Evolutionary conservation across 2,888 invertebrate species (phyloP).

Genomic region (Phyllotreta cruciferae): DNA sequence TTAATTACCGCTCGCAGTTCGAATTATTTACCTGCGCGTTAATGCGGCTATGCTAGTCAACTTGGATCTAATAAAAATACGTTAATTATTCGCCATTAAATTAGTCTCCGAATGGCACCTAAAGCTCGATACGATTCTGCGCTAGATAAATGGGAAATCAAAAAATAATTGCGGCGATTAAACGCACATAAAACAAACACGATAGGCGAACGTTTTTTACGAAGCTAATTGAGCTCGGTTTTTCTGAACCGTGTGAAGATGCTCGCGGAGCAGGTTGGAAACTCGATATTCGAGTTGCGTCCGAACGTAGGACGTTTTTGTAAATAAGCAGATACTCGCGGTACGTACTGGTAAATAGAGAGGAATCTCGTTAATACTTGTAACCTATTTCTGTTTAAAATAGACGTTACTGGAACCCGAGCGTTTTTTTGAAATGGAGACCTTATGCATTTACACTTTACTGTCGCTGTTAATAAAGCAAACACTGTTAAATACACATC

Average conservation of each 20-base stretch:
- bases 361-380: not conserved
- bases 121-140: conserved; percentile 1
- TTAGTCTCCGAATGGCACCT: not conserved
- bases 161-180: conserved; percentile 19
- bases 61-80: not conserved
- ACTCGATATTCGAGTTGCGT: conserved; percentile 17
- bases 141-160: not conserved
- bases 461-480: too few relatives aligned
- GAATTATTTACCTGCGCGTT: too few relatives aligned
- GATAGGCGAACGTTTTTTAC: conserved; percentile 15
- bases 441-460: too few relatives aligned
- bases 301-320: not conserved
- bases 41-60: not conserved
- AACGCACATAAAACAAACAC: conserved; percentile 21
- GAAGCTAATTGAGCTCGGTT: conserved; percentile 17
- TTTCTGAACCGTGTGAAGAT: conserved; percentile 21
- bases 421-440: too few relatives aligned
- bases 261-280: not conserved
- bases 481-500: too few relatives aligned
- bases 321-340: not conserved
- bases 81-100: not conserved
- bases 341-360: too few relatives aligned
- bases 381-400: conserved; percentile 4
- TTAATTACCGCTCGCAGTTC: too few relatives aligned
- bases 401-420: not conserved